These are phyloP conservation scores for Drosophila tropicalis DNA, from an alignment of 1,140 invertebrate species.

Conservation along the genomic window DNA sequence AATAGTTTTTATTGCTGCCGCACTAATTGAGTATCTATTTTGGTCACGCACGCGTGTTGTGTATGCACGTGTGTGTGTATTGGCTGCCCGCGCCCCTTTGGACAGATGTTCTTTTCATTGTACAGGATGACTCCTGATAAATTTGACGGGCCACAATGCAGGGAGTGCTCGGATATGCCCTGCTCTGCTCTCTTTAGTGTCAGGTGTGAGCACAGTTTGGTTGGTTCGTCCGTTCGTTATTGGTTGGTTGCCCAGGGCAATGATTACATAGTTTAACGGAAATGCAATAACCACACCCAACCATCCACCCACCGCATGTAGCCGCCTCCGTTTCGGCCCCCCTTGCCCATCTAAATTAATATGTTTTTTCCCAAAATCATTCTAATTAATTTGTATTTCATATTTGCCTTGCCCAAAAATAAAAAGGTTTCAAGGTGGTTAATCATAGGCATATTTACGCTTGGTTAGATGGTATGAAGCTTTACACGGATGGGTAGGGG, in stretches of 20 bases:
- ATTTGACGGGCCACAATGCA: too few species aligned
- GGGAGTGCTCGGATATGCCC: too few species aligned
- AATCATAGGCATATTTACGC: conserved; percentile 30
- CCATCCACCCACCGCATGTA: neutral
- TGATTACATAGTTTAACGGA: conserved; percentile 4
- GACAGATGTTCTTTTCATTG: neutral
- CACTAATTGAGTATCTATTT: conserved; percentile 79
- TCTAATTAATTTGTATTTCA: conserved; percentile 59
- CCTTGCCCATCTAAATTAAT: neutral
- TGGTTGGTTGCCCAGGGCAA: conserved; percentile 3
- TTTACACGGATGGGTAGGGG: neutral
- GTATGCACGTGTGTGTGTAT: neutral
- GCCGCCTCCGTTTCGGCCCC: neutral
- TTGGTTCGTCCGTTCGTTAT: neutral
- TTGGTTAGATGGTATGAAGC: conserved; percentile 34
- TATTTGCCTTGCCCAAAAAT: neutral
- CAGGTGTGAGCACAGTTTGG: neutral
- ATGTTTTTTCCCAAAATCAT: conserved; percentile 24
- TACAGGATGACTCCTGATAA: neutral
- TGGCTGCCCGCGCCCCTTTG: conserved; percentile 4
- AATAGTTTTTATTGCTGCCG: conserved; percentile 64
- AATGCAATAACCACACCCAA: conserved; percentile 1
- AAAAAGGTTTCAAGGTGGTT: conserved; percentile 25
- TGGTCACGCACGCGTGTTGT: conserved; percentile 56
- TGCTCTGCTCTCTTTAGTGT: neutral